phyloP scores from a whole-genome alignment of 2,888 invertebrate genomes.

The Mesorhabditis belari region DNA sequence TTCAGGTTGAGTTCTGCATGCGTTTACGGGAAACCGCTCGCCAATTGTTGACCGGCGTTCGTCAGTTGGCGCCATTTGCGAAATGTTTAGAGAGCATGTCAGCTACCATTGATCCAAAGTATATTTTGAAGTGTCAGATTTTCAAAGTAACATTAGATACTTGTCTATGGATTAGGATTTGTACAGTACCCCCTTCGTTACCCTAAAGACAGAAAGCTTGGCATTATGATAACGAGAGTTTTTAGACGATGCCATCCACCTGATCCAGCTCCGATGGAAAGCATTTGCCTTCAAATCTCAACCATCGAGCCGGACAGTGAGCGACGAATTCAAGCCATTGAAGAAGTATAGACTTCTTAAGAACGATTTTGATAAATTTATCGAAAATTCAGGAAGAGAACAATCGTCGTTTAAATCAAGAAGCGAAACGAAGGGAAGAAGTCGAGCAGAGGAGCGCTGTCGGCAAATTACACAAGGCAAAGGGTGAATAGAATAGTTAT shows the following conservation, averaged over 20 bases:
- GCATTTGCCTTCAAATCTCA: slow-evolving; percentile 52
- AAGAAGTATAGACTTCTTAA: slow-evolving; percentile 18
- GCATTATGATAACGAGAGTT: background rate
- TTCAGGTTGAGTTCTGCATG: slow-evolving; percentile 16
- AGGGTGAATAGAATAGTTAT: too few species aligned
- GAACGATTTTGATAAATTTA: too few species aligned
- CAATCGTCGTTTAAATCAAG: slow-evolving; percentile 19
- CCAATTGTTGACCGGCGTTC: slow-evolving; percentile 27
- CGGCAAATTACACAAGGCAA: slow-evolving; percentile 11
- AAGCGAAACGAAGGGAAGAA: slow-evolving; percentile 25
- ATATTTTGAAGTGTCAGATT: background rate
- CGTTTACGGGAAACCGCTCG: slow-evolving; percentile 21
- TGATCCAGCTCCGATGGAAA: slow-evolving; percentile 51
- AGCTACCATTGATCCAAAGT: slow-evolving; percentile 32
- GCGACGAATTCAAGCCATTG: slow-evolving; percentile 25
- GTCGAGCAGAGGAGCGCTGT: slow-evolving; percentile 11
- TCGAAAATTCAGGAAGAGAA: slow-evolving; percentile 25
- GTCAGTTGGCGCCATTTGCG: slow-evolving; percentile 27
- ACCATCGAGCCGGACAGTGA: slow-evolving; percentile 55
- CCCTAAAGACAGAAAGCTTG: background rate
- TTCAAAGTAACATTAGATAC: background rate
- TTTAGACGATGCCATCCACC: slow-evolving; percentile 36
- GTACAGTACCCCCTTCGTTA: too few species aligned
- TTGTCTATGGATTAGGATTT: too few species aligned
- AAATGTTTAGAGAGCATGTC: slow-evolving; percentile 32